Conservation (phyloP, 2,113 vertebrate species). For the Rhinolophus sinicus region DNA sequence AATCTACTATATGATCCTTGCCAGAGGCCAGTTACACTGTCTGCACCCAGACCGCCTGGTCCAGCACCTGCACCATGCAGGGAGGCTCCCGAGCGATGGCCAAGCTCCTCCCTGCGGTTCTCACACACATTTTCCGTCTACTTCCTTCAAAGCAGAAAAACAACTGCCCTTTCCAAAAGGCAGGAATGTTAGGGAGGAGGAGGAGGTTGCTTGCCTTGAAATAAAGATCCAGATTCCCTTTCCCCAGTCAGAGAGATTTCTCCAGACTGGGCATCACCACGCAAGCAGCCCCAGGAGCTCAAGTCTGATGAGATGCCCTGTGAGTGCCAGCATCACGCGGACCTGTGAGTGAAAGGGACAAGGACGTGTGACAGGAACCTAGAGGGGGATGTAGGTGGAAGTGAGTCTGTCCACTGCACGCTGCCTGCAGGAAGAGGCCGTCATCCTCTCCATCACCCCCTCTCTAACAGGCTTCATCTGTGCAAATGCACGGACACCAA, state of each 20-base stretch:
- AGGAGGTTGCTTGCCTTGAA: not conserved
- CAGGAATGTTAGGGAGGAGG: not conserved
- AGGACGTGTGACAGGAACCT: not conserved
- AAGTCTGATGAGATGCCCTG: not conserved
- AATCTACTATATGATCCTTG: not conserved
- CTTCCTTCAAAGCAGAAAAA: not conserved
- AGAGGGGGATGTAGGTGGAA: not conserved
- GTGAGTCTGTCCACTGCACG: not conserved
- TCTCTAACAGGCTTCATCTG: not conserved
- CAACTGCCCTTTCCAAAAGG: not conserved
- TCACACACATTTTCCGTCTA: not conserved
- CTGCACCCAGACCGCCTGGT: no score
- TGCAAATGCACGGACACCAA: not conserved
- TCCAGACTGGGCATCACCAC: not conserved
- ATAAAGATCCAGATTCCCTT: slow-evolving; percentile 3
- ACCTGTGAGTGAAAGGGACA: not conserved
- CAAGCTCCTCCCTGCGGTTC: not conserved
- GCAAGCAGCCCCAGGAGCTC: not conserved
- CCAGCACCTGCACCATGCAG: rapidly evolving
- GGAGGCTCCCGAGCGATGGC: not conserved
- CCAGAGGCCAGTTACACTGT: not conserved
- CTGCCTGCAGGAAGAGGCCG: not conserved
- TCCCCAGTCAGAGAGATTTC: not conserved
- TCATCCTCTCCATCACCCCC: not conserved
- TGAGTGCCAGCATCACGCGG: not conserved